These are phyloP conservation scores for Plutomurus gul DNA, from an alignment of 1,140 invertebrate genomes.

Conservation along the genomic window DNA sequence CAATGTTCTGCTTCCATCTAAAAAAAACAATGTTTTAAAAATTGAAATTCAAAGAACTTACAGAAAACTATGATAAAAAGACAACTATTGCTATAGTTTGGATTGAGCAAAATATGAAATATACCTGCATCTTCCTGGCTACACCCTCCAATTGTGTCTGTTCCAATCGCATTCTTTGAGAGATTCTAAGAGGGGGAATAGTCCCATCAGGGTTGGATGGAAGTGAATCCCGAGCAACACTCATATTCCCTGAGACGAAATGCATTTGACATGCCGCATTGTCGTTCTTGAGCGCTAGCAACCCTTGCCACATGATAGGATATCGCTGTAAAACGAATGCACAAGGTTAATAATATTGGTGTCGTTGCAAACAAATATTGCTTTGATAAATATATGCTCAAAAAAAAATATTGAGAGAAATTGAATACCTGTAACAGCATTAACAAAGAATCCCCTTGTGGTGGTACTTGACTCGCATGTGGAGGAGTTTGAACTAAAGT, in stretches of 20 bases:
- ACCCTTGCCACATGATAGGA: constrained; percentile 95
- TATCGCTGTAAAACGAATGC: constrained; percentile 68
- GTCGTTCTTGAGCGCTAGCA: constrained; percentile 93
- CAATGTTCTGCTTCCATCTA: constrained; percentile 94
- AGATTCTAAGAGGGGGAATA: constrained; percentile 83
- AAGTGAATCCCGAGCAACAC: constrained; percentile 79
- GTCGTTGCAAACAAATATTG: background rate
- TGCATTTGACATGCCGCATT: constrained; percentile 97
- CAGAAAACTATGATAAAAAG: background rate
- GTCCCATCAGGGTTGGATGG: constrained; percentile 75
- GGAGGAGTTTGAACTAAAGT: constrained; percentile 69
- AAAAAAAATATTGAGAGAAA: too few relatives aligned
- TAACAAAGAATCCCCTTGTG: constrained; percentile 76
- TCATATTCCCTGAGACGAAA: constrained; percentile 90
- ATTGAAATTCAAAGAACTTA: background rate
- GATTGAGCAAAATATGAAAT: constrained; percentile 51
- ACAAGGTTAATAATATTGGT: background rate
- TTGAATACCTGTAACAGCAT: constrained; percentile 74
- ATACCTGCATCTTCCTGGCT: constrained; percentile 91
- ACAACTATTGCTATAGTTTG: background rate
- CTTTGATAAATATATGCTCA: too few relatives aligned
- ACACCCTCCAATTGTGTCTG: constrained; percentile 93
- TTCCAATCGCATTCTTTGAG: constrained; percentile 94
- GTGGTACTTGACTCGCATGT: constrained; percentile 72
- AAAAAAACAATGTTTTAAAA: constrained; percentile 54